Evolutionary conservation across 2,888 invertebrate species (phyloP).

Genomic region (Diplazon laetatorius): DNA sequence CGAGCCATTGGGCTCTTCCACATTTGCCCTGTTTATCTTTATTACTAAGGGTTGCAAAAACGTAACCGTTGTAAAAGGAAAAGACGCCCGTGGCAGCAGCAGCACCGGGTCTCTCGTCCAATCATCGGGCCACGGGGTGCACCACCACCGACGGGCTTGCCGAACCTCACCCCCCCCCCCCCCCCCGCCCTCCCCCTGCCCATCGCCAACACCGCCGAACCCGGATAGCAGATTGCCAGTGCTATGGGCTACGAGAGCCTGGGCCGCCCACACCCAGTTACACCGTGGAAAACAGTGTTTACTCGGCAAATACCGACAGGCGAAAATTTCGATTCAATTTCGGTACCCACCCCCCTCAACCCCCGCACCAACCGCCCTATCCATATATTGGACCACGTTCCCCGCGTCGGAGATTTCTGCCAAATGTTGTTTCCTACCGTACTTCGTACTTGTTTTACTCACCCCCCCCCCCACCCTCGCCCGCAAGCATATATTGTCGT

Average conservation of each 20-base stretch:
- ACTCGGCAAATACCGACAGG: slow-evolving; percentile 73
- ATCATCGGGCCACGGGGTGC: slow-evolving; percentile 62
- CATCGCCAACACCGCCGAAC: not conserved
- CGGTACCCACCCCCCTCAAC: slow-evolving; percentile 45
- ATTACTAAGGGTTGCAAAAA: slow-evolving; percentile 69
- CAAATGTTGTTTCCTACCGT: slow-evolving; percentile 38
- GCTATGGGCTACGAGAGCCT: slow-evolving; percentile 34
- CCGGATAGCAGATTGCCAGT: slow-evolving; percentile 25
- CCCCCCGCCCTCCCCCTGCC: too few species aligned
- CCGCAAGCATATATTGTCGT: not conserved
- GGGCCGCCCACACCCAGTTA: slow-evolving; percentile 64
- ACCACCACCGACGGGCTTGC: not conserved
- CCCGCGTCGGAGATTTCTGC: slow-evolving; percentile 11
- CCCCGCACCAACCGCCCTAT: too few species aligned
- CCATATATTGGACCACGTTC: slow-evolving; percentile 7
- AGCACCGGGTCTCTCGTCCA: slow-evolving; percentile 52
- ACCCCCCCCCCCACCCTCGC: too few species aligned
- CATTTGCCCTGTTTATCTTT: slow-evolving; percentile 74
- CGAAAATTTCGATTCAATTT: slow-evolving; percentile 78
- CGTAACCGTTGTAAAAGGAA: slow-evolving; percentile 42
- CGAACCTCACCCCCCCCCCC: too few species aligned
- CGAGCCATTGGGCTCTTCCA: slow-evolving; percentile 43
- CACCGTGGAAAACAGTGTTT: slow-evolving; percentile 73
- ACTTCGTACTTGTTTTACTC: slow-evolving; percentile 23
- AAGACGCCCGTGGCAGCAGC: slow-evolving; percentile 26